These are phyloP conservation scores for Tyria jacobaeae DNA, from an alignment of 2,888 invertebrate species.

Conservation along the genomic window DNA sequence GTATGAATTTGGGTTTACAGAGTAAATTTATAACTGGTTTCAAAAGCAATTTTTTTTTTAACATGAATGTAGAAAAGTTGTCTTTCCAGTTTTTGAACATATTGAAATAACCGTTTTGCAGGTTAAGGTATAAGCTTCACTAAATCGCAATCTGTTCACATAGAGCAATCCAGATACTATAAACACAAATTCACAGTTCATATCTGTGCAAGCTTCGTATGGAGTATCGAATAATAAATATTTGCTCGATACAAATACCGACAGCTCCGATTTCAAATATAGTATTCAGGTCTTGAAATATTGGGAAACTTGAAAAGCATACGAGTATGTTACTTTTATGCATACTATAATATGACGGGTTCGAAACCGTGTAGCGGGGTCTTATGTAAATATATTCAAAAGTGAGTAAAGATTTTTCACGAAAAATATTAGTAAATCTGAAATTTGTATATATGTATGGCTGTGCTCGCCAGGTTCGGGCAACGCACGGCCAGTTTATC, in stretches of 20 bases:
- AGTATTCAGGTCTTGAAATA: constrained; percentile 33
- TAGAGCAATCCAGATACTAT: constrained; percentile 25
- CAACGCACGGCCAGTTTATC: too few relatives aligned
- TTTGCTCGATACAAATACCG: constrained; percentile 41
- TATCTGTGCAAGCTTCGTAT: constrained; percentile 38
- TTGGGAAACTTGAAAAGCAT: constrained; percentile 32
- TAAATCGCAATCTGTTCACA: background rate
- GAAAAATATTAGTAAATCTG: background rate
- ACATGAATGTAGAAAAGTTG: background rate
- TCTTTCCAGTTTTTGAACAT: background rate
- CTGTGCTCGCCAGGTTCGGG: too few relatives aligned
- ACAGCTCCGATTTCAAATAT: constrained; percentile 36
- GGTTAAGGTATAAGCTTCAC: background rate
- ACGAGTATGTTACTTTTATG: background rate
- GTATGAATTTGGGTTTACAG: background rate
- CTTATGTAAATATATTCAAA: background rate
- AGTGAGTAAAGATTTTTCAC: background rate
- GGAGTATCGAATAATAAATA: constrained; percentile 51
- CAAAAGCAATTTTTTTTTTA: background rate
- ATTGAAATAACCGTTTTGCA: background rate
- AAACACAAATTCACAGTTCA: constrained; percentile 38
- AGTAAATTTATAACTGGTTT: background rate
- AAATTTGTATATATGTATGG: too few relatives aligned
- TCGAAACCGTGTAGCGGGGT: background rate
- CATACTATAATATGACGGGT: background rate